A percentile compares a stretch with the other conserved stretches of the same genome.
These are phyloP conservation scores for Neolamprologus tretocephalus DNA, from an alignment of 2,113 vertebrate species.

Conservation along the genomic window DNA sequence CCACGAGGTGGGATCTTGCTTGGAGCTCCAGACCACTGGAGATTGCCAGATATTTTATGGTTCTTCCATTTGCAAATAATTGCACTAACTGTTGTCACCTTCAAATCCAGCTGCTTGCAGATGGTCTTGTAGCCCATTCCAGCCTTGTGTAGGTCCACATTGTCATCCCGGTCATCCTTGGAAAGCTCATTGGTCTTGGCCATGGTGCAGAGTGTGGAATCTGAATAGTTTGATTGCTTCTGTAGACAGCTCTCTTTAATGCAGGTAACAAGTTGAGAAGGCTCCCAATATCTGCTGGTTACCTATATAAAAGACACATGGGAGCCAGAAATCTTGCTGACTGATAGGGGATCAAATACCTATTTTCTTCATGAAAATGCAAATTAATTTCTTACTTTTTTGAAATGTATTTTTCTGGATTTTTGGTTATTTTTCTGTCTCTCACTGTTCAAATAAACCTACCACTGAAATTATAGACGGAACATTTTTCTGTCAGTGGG, in stretches of 20 bases:
- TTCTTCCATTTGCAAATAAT: not conserved
- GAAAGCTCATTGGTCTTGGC: not conserved
- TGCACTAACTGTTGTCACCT: not conserved
- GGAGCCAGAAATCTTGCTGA: not conserved
- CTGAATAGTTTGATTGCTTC: not conserved
- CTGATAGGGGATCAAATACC: not conserved
- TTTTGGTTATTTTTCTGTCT: not conserved
- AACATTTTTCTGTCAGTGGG: not conserved
- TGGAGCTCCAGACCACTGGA: not conserved
- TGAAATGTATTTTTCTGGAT: fast-evolving
- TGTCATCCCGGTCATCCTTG: not conserved
- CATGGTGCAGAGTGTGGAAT: not conserved
- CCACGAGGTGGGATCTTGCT: not conserved
- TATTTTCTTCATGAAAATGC: not conserved
- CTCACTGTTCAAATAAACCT: not conserved
- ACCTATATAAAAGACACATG: not conserved
- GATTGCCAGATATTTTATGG: not conserved
- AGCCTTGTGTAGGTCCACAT: not conserved
- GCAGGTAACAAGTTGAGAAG: not conserved
- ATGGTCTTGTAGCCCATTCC: not conserved
- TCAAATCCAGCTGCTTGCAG: not conserved
- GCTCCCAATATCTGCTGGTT: not conserved
- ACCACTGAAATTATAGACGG: not conserved
- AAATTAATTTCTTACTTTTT: not conserved
- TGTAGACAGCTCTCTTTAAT: not conserved